phyloP scores from a whole-genome alignment of 2,888 invertebrate genomes.

The Caenorhabditis afra region DNA sequence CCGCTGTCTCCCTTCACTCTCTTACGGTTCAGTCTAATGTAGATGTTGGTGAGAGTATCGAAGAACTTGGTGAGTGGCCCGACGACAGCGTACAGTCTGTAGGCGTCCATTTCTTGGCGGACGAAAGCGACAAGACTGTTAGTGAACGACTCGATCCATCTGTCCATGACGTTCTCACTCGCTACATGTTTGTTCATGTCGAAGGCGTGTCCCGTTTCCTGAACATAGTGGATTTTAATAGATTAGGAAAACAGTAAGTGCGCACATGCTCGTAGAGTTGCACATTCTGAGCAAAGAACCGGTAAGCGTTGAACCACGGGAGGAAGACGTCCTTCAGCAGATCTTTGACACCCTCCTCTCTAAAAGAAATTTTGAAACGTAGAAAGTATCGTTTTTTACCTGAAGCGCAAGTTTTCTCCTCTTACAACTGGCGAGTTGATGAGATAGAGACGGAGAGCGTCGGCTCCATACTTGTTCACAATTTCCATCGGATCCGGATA shows the following conservation, averaged over 20 bases:
- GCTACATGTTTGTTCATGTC: slow-evolving; percentile 58
- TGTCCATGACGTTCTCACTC: slow-evolving; percentile 91
- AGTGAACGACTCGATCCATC: slow-evolving; percentile 96
- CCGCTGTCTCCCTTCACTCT: slow-evolving; percentile 94
- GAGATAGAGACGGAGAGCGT: slow-evolving; percentile 94
- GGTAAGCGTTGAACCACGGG: slow-evolving; percentile 89
- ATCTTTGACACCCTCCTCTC: slow-evolving; percentile 96
- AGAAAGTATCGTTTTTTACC: slow-evolving; percentile 34
- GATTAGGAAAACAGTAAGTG: too few relatives aligned
- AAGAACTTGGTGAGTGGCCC: slow-evolving; percentile 95
- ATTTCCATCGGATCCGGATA: slow-evolving; percentile 95
- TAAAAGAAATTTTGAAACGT: slow-evolving; percentile 80
- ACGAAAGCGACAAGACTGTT: slow-evolving; percentile 93
- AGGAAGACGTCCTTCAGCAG: slow-evolving; percentile 97
- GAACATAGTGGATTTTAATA: too few relatives aligned
- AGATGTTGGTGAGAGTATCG: slow-evolving; percentile 98
- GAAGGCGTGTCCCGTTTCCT: slow-evolving; percentile 67
- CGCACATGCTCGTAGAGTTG: slow-evolving; percentile 86
- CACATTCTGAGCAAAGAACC: slow-evolving; percentile 95
- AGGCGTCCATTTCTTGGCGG: slow-evolving; percentile 89
- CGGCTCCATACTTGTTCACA: slow-evolving; percentile 94
- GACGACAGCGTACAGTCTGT: slow-evolving; percentile 94
- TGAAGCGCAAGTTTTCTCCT: slow-evolving; percentile 93
- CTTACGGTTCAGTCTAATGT: slow-evolving; percentile 95
- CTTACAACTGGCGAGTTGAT: slow-evolving; percentile 98